These are phyloP conservation scores for Lutjanus campechanus DNA, from an alignment of 2,797 vertebrate species.

Conservation along the genomic window DNA sequence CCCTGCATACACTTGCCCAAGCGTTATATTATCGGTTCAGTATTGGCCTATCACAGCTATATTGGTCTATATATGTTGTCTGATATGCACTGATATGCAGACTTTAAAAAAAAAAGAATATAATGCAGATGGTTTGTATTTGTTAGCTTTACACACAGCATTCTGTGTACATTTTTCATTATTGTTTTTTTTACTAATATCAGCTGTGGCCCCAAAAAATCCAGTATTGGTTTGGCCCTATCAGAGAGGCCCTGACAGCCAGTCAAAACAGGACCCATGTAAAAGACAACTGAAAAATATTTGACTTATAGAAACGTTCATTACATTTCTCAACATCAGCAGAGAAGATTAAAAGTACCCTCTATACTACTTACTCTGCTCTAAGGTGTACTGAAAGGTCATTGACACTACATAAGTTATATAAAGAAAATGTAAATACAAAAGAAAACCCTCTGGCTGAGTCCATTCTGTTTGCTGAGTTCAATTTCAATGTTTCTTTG, in stretches of 20 bases:
- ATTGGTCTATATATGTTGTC: too few species aligned
- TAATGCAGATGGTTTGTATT: too few species aligned
- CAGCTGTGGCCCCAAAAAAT: too few species aligned
- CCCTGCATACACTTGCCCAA: too few species aligned
- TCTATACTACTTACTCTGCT: conserved; percentile 4
- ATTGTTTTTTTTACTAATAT: too few species aligned
- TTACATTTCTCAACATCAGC: conserved; percentile 8
- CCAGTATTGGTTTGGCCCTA: too few species aligned
- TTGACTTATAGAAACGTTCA: conserved; percentile 11
- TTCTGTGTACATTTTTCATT: too few species aligned
- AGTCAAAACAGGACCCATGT: conserved; percentile 13
- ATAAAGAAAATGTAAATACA: conserved; percentile 24
- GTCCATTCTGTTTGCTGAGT: conserved; percentile 27
- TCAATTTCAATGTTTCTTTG: conserved; percentile 45
- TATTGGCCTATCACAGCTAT: too few species aligned
- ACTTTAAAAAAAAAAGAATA: too few species aligned
- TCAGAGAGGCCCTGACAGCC: conserved; percentile 1
- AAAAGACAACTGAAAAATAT: conserved; percentile 3
- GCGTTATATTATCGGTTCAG: too few species aligned
- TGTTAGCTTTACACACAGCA: too few species aligned
- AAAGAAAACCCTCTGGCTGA: conserved; percentile 25
- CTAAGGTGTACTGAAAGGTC: conserved; percentile 9
- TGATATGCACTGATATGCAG: too few species aligned
- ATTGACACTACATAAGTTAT: not conserved
- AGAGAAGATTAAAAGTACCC: not conserved